phyloP scores from a whole-genome alignment of 2,797 vertebrate species.

The Darevskia nairensis region DNA sequence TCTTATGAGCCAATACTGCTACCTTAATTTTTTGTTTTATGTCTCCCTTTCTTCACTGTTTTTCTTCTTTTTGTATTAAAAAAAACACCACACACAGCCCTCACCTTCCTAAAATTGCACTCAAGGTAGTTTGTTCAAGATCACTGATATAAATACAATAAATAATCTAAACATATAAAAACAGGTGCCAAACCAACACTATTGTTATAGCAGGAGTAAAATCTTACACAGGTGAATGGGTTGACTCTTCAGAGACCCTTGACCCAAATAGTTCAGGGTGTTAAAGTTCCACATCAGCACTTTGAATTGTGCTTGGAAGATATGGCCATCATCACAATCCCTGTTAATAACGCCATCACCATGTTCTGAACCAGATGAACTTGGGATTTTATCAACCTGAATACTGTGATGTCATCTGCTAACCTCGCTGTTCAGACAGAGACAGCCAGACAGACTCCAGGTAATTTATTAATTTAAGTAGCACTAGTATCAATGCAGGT shows the following conservation, averaged over 20 bases:
- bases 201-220: too few species aligned
- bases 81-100: not conserved
- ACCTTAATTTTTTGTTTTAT: too few species aligned
- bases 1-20: too few species aligned
- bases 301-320: not conserved
- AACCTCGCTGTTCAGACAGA: not conserved
- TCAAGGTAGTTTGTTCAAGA: not conserved
- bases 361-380: not conserved
- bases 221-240: not conserved
- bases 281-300: too few species aligned
- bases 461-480: not conserved
- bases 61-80: not conserved
- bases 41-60: not conserved
- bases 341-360: not conserved
- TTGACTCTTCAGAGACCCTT: not conserved
- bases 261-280: not conserved
- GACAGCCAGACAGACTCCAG: not conserved
- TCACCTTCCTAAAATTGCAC: not conserved
- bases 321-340: not conserved
- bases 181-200: not conserved
- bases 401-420: not conserved
- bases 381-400: not conserved
- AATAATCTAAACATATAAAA: slow-evolving; percentile 6
- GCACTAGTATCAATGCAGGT: not conserved
- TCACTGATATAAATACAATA: not conserved